These are phyloP conservation scores for Helicolenus hilgendorfi DNA, from an alignment of 2,797 vertebrate species.

Conservation along the genomic window DNA sequence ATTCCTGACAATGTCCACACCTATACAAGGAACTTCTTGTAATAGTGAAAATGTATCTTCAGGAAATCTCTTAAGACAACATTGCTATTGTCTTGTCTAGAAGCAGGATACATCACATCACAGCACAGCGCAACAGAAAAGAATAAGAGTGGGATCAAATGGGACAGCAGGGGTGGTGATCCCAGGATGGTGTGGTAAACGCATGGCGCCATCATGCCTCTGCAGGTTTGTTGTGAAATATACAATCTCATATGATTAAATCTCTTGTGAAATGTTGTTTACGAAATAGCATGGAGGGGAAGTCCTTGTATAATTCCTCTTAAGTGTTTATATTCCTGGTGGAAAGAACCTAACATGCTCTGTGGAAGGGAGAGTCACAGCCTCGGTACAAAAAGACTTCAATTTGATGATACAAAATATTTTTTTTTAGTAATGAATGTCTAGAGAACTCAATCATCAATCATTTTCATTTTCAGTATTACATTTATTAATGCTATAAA, in stretches of 20 bases:
- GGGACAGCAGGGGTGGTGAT: no score
- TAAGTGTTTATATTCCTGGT: accelerated
- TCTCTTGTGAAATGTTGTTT: background rate
- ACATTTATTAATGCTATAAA: background rate
- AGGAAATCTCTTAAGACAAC: background rate
- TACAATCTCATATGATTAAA: background rate
- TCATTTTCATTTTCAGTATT: background rate
- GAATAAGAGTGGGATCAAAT: no score
- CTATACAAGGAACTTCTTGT: background rate
- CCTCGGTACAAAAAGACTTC: no score
- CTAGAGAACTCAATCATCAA: no score
- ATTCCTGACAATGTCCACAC: background rate
- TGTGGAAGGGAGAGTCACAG: no score
- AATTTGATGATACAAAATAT: no score
- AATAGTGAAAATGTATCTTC: background rate
- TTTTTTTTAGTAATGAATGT: no score
- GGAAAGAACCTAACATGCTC: slow-evolving; percentile 44
- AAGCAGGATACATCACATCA: no score
- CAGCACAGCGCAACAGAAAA: background rate
- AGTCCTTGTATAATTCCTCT: background rate
- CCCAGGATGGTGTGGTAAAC: background rate
- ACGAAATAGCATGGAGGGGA: accelerated
- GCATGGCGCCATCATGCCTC: no score
- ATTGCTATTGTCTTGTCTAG: no score
- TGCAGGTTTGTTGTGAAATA: background rate